Evolutionary conservation across 2,888 invertebrate species (phyloP).

Genomic region (Apotomis capreana): DNA sequence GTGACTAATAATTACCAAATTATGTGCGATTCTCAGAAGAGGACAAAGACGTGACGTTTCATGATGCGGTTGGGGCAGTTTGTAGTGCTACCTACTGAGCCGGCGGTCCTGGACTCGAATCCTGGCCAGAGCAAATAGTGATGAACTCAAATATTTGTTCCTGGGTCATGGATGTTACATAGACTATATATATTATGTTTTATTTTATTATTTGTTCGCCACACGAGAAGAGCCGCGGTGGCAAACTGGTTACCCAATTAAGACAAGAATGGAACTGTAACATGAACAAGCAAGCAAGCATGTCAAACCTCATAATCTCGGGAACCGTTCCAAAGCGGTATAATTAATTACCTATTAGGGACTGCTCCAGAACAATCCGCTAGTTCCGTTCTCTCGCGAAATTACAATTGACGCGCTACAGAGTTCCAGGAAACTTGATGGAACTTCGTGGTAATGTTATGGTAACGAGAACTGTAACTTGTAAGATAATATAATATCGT

Average conservation of each 20-base stretch:
- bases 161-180: no score
- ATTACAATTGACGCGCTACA: conserved; percentile 28
- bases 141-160: no score
- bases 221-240: no score
- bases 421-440: conserved; percentile 24
- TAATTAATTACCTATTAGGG: conserved; percentile 18
- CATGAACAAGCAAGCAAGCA: neutral
- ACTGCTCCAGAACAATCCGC: conserved; percentile 28
- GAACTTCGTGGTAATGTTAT: conserved; percentile 19
- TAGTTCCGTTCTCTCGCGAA: conserved; percentile 11
- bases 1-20: no score
- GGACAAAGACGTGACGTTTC: no score
- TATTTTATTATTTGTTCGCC: no score
- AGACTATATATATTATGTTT: no score
- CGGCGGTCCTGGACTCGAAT: no score
- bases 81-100: no score
- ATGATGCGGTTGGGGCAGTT: no score
- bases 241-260: neutral
- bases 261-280: neutral
- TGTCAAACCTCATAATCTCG: conserved; percentile 5
- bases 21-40: no score
- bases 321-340: conserved; percentile 1
- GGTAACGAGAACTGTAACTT: neutral
- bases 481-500: neutral
- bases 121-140: no score